Conservation (phyloP, 2,888 invertebrate genomes). For the Idaea straminata region DNA sequence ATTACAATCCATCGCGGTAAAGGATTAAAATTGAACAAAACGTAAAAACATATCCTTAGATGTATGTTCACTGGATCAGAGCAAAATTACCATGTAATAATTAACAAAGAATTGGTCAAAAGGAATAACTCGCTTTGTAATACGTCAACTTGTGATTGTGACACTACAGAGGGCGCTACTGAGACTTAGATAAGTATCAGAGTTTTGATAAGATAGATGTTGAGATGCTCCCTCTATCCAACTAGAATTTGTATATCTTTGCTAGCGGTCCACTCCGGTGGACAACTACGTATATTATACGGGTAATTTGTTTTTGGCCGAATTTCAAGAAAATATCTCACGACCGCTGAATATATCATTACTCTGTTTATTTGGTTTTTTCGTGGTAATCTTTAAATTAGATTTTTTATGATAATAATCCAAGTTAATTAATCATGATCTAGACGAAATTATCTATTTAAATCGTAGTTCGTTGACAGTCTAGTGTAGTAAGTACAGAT, state of each 20-base stretch:
- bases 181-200: too few species aligned
- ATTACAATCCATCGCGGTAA: too few species aligned
- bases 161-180: too few species aligned
- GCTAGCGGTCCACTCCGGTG: background rate
- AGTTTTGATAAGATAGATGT: background rate
- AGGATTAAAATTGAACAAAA: too few species aligned
- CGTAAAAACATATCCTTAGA: too few species aligned
- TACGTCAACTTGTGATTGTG: too few species aligned
- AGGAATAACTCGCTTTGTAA: too few species aligned
- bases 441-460: background rate
- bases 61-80: too few species aligned
- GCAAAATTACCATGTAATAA: too few species aligned
- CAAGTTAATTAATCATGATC: background rate
- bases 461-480: background rate
- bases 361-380: background rate
- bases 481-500: background rate
- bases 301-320: slow-evolving; percentile 27
- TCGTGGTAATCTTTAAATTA: background rate
- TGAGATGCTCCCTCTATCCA: background rate
- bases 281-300: slow-evolving; percentile 18
- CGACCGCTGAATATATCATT: background rate
- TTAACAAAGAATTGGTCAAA: too few species aligned
- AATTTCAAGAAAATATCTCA: slow-evolving; percentile 18
- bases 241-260: background rate
- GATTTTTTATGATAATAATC: background rate